A percentile compares a stretch with the other conserved stretches of the same genome.
These are phyloP conservation scores for Acanthosepion pharaonis DNA, from an alignment of 2,888 invertebrate genomes.

Conservation along the genomic window DNA sequence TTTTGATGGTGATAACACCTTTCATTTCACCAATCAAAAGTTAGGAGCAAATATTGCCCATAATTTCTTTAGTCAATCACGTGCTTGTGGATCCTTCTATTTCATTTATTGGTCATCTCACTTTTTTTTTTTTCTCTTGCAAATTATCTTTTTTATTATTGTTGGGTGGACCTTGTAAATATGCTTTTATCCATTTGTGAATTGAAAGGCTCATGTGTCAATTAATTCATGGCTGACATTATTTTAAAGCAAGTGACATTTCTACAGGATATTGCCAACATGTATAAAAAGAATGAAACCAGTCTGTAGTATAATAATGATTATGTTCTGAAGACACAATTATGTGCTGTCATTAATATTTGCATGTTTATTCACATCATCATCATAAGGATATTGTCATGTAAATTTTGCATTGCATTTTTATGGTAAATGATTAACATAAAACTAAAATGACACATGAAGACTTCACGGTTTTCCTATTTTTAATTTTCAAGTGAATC, in stretches of 20 bases:
- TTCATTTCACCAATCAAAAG: neutral
- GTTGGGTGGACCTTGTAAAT: neutral
- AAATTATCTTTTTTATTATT: neutral
- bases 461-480: too few species aligned
- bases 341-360: too few species aligned
- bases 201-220: slow-evolving; percentile 6
- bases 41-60: too few species aligned
- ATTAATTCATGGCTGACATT: neutral
- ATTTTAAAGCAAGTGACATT: neutral
- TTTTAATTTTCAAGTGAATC: too few species aligned
- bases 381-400: too few species aligned
- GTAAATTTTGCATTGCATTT: too few species aligned
- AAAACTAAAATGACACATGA: too few species aligned
- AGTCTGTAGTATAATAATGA: neutral
- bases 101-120: neutral
- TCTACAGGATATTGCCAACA: neutral
- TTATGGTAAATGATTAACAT: too few species aligned
- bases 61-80: too few species aligned
- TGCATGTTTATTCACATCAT: too few species aligned
- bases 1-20: neutral
- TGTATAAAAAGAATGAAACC: neutral
- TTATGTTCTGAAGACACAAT: too few species aligned
- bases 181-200: neutral
- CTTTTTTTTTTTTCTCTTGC: neutral
- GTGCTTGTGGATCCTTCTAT: neutral